phyloP scores from a whole-genome alignment of 2,113 vertebrate species.

The Orycteropus afer region DNA sequence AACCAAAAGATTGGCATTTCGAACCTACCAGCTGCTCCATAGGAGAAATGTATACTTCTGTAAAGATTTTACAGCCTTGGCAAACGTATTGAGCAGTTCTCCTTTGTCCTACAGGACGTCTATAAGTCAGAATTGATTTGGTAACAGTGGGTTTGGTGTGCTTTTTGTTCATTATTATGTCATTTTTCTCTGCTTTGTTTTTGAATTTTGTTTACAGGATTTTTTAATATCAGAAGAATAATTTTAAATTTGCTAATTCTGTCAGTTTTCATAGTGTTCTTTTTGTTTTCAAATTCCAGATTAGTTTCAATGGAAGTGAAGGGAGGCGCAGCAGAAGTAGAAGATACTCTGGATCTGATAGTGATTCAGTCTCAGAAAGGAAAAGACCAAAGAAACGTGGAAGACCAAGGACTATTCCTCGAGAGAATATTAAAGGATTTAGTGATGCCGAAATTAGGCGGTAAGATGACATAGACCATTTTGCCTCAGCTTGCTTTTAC shows the following conservation, averaged over 20 bases:
- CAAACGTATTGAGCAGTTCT: too few relatives aligned
- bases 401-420: constrained; percentile 96
- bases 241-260: constrained; percentile 19
- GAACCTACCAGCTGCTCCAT: too few relatives aligned
- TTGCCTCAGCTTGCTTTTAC: constrained; percentile 41
- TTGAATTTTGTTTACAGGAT: too few relatives aligned
- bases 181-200: too few relatives aligned
- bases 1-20: too few relatives aligned
- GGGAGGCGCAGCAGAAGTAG: constrained; percentile 93
- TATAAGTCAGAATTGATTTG: too few relatives aligned
- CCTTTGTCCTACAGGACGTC: too few relatives aligned
- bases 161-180: too few relatives aligned
- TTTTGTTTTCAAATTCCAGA: constrained; percentile 84
- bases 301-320: constrained; percentile 95
- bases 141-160: too few relatives aligned
- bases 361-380: constrained; percentile 95
- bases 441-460: constrained; percentile 98
- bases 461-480: constrained; percentile 84
- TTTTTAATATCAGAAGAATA: neutral
- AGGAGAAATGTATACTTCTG: too few relatives aligned
- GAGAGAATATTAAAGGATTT: constrained; percentile 99
- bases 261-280: neutral
- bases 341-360: constrained; percentile 96
- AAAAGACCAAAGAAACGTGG: constrained; percentile 98
- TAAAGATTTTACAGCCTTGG: too few relatives aligned